Percentiles rank a stretch among this genome's conserved stretches.
Conservation (phyloP, 2,888 invertebrate genomes). For the Imbricaverruca yamaguchii region DNA sequence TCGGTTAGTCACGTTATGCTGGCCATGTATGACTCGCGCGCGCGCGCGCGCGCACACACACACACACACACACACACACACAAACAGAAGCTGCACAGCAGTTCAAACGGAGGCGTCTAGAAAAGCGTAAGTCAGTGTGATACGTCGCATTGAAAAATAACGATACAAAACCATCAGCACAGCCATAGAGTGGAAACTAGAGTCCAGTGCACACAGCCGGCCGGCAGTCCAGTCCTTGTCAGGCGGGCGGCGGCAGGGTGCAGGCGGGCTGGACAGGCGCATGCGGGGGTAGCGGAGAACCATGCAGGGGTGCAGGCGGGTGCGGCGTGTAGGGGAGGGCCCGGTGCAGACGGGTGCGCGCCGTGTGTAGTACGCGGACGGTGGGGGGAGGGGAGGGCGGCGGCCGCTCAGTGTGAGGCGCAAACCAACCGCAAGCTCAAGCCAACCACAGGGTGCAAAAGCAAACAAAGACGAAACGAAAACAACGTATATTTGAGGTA, state of each 20-base stretch:
- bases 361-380: neutral
- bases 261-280: neutral
- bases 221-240: neutral
- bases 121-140: too few species aligned
- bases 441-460: neutral
- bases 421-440: neutral
- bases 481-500: conserved; percentile 10
- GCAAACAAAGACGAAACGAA: neutral
- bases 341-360: neutral
- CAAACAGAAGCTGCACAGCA: too few species aligned
- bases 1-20: too few species aligned
- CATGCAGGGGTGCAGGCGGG: neutral
- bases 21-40: too few species aligned
- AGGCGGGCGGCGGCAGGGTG: neutral
- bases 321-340: neutral
- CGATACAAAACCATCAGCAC: too few species aligned
- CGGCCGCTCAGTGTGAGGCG: neutral
- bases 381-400: too few species aligned
- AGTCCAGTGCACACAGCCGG: too few species aligned
- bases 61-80: too few species aligned
- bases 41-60: too few species aligned
- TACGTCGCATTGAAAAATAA: too few species aligned
- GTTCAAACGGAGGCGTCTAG: too few species aligned
- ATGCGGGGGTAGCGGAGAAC: neutral
- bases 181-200: too few species aligned